Evolutionary conservation across 1,140 invertebrate species (phyloP).

Genomic region (Ceratina calcarata): DNA sequence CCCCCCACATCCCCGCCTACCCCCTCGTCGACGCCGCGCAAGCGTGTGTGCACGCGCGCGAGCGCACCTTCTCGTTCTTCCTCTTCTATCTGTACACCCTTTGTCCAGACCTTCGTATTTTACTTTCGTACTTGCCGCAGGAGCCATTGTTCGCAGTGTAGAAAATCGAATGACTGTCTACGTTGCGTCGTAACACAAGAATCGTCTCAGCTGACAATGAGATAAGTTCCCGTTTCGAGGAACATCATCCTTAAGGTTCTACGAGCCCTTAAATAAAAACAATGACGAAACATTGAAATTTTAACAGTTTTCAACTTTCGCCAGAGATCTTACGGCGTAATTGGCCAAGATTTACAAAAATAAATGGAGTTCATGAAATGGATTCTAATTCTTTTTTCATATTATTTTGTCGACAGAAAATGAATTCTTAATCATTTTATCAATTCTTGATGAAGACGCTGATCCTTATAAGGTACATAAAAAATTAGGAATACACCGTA

Average conservation of each 20-base stretch:
- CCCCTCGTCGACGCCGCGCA: no score
- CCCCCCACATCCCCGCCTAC: background rate
- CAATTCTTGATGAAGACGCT: no score
- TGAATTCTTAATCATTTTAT: no score
- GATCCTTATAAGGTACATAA: no score
- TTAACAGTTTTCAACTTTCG: no score
- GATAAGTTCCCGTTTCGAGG: background rate
- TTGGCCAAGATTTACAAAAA: no score
- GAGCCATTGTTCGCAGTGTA: conserved; percentile 43
- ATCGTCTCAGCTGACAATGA: background rate
- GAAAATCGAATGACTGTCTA: conserved; percentile 43
- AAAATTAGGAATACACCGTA: no score
- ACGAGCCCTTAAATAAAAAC: background rate
- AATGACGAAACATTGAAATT: no score
- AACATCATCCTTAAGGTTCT: background rate
- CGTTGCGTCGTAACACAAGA: background rate
- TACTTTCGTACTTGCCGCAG: conserved; percentile 26
- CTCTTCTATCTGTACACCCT: conserved; percentile 37
- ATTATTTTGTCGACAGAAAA: no score
- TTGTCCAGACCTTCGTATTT: conserved; percentile 38
- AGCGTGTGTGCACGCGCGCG: background rate
- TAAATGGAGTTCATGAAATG: no score
- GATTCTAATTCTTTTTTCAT: no score
- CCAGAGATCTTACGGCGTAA: no score
- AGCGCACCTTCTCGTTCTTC: conserved; percentile 10